Conservation (phyloP, 2,797 vertebrate species). For the Ptychadena robeensis region DNA sequence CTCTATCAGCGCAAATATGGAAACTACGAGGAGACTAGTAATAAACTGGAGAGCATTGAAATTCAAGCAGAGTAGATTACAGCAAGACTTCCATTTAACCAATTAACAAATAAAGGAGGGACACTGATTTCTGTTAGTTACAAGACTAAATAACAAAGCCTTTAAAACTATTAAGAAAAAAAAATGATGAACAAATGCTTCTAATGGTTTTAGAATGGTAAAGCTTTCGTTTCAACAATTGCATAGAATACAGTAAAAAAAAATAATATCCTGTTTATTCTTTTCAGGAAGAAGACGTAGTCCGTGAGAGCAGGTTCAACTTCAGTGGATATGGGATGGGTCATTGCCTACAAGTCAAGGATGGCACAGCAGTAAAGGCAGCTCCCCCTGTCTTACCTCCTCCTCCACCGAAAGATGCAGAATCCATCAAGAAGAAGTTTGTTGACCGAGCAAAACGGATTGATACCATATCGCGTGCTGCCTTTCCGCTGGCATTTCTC, state of each 20-base stretch:
- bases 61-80: too few relatives aligned
- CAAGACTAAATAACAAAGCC: too few relatives aligned
- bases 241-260: neutral
- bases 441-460: constrained; percentile 98
- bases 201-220: too few relatives aligned
- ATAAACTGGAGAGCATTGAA: too few relatives aligned
- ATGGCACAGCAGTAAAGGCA: constrained; percentile 85
- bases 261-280: constrained; percentile 54
- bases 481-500: constrained; percentile 95
- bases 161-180: too few relatives aligned
- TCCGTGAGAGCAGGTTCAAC: constrained; percentile 90
- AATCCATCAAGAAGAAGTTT: constrained; percentile 93
- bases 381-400: constrained; percentile 73
- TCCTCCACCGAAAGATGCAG: constrained; percentile 84
- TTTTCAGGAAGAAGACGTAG: constrained; percentile 86
- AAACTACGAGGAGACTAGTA: too few relatives aligned
- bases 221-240: too few relatives aligned
- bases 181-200: too few relatives aligned
- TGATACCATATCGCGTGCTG: constrained; percentile 95
- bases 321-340: constrained; percentile 91
- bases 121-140: too few relatives aligned
- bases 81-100: too few relatives aligned
- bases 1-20: too few relatives aligned
- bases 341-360: constrained; percentile 90
- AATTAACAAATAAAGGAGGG: too few relatives aligned